Conservation (phyloP, 2,113 vertebrate species). For the Pogonocichla stellata region DNA sequence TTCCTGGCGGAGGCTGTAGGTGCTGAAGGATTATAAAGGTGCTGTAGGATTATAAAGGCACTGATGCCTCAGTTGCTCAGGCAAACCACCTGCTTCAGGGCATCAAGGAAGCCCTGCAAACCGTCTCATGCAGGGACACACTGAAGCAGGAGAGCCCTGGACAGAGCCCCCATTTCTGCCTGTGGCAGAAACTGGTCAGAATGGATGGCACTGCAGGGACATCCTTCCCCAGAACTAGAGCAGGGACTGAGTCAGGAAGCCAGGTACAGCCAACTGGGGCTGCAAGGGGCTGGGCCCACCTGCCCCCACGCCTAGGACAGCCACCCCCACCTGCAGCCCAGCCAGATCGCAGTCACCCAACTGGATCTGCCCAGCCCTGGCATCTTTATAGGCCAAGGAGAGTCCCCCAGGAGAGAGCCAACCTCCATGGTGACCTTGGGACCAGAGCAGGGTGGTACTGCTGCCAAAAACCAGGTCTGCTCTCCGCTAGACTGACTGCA, state of each 20-base stretch:
- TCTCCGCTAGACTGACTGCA: accelerated
- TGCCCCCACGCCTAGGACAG: background rate
- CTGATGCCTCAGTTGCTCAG: accelerated
- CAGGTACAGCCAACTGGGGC: accelerated
- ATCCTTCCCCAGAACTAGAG: background rate
- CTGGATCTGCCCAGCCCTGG: background rate
- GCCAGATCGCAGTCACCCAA: accelerated
- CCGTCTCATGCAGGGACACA: accelerated
- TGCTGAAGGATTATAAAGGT: background rate
- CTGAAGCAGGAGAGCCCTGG: background rate
- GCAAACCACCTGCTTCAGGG: background rate
- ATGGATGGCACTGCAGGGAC: background rate
- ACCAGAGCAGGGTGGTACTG: background rate
- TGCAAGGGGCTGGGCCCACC: background rate
- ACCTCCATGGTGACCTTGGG: accelerated
- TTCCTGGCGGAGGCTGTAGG: background rate
- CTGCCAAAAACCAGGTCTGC: background rate
- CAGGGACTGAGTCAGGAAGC: background rate
- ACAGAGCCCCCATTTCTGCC: background rate
- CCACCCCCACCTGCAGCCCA: accelerated
- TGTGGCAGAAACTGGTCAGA: accelerated
- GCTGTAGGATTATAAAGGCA: background rate
- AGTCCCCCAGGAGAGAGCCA: background rate
- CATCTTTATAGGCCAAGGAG: background rate
- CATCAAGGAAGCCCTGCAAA: background rate